Evolutionary conservation across 2,113 vertebrate species (phyloP).

Genomic region (Crotalus tigris): DNA sequence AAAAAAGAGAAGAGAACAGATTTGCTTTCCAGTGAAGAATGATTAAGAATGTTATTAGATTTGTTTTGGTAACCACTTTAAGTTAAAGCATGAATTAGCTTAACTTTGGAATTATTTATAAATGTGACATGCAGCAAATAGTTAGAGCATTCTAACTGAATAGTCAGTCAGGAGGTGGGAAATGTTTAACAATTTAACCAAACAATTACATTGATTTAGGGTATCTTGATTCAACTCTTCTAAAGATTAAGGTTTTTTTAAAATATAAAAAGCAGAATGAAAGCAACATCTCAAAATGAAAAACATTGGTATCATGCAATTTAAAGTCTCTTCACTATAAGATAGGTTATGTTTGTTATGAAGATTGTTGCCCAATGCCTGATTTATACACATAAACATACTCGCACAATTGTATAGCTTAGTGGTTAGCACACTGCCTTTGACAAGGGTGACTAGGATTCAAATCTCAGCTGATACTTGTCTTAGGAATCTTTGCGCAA

Average conservation of each 20-base stretch:
- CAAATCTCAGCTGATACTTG: background rate
- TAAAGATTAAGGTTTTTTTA: background rate
- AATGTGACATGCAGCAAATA: background rate
- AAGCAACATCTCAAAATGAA: background rate
- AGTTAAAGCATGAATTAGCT: constrained; percentile 3
- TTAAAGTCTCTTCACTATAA: background rate
- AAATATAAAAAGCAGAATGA: background rate
- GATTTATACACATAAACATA: background rate
- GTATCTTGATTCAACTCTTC: background rate
- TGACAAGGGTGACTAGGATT: background rate
- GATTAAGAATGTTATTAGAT: background rate
- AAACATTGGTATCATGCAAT: background rate
- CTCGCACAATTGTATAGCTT: background rate
- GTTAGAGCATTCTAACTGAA: background rate
- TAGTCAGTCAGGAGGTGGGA: background rate
- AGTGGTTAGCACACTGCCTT: background rate
- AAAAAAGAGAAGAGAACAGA: background rate
- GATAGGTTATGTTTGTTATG: background rate
- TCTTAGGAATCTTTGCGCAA: background rate
- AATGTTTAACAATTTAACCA: background rate
- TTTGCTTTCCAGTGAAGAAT: background rate
- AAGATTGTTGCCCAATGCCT: background rate
- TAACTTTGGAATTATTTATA: background rate
- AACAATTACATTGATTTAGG: background rate
- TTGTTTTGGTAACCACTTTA: background rate